These are phyloP conservation scores for Delichon dasypus DNA, from an alignment of 2,797 vertebrate genomes.

Conservation along the genomic window DNA sequence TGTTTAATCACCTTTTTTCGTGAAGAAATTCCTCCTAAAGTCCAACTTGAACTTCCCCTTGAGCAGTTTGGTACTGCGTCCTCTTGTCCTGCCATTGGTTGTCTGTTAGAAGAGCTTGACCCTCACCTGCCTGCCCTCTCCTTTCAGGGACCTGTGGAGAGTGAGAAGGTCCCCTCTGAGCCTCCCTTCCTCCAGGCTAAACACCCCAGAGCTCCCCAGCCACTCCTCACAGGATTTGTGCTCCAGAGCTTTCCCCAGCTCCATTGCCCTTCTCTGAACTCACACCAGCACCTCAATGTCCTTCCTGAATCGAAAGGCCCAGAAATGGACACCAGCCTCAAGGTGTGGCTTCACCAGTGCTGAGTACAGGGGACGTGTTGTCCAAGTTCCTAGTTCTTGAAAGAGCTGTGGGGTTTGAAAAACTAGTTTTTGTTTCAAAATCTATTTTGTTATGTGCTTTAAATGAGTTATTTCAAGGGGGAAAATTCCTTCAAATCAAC, in stretches of 20 bases:
- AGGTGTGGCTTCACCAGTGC: neutral
- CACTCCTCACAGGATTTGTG: neutral
- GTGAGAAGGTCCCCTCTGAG: neutral
- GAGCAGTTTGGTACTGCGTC: neutral
- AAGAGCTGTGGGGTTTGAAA: neutral
- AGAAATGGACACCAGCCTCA: neutral
- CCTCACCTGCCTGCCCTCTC: neutral
- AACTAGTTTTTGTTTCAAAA: conserved; percentile 6
- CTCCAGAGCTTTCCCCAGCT: neutral
- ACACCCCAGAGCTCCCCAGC: neutral
- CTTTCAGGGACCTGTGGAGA: neutral
- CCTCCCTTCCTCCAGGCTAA: neutral
- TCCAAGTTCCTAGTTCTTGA: neutral
- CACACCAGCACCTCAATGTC: fast-evolving
- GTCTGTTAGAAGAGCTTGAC: neutral
- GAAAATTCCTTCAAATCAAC: neutral
- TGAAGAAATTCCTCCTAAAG: neutral
- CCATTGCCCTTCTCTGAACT: neutral
- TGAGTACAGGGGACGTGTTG: neutral
- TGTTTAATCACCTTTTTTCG: neutral
- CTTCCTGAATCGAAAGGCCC: neutral
- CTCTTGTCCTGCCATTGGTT: neutral
- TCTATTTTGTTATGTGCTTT: neutral
- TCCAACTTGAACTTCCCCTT: neutral
- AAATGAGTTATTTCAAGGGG: neutral